These are phyloP conservation scores for Esperia sulphurella DNA, from an alignment of 2,888 invertebrate species.

Conservation along the genomic window DNA sequence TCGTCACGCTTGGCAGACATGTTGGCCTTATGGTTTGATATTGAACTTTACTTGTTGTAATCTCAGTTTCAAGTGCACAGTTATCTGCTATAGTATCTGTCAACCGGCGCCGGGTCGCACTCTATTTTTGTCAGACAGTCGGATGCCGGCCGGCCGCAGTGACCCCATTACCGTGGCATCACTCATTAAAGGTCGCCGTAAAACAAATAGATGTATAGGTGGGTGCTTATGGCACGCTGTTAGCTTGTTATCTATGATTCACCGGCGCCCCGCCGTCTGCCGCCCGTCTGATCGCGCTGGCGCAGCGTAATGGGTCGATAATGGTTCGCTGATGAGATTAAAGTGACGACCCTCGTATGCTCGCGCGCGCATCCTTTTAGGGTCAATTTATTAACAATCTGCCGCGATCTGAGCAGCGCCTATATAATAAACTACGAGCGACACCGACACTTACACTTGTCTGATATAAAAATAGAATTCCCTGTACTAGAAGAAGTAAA, in stretches of 20 bases:
- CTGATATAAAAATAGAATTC: too few species aligned
- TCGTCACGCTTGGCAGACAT: too few species aligned
- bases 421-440: too few species aligned
- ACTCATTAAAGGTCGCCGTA: constrained; percentile 70
- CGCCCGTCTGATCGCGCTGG: constrained; percentile 63
- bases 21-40: too few species aligned
- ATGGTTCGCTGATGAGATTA: constrained; percentile 64
- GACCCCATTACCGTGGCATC: constrained; percentile 53
- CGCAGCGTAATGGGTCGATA: constrained; percentile 65
- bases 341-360: constrained; percentile 51
- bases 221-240: constrained; percentile 62
- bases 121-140: constrained; percentile 48
- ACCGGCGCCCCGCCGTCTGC: constrained; percentile 74
- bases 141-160: constrained; percentile 38
- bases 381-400: constrained; percentile 6
- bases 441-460: too few species aligned
- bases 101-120: constrained; percentile 15
- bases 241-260: constrained; percentile 75
- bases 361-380: constrained; percentile 39
- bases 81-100: constrained; percentile 7
- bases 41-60: too few species aligned
- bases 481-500: not conserved
- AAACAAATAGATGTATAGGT: constrained; percentile 70
- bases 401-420: too few species aligned
- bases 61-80: not conserved